phyloP scores from a whole-genome alignment of 2,888 invertebrate genomes.

The Sussaba pulchella region DNA sequence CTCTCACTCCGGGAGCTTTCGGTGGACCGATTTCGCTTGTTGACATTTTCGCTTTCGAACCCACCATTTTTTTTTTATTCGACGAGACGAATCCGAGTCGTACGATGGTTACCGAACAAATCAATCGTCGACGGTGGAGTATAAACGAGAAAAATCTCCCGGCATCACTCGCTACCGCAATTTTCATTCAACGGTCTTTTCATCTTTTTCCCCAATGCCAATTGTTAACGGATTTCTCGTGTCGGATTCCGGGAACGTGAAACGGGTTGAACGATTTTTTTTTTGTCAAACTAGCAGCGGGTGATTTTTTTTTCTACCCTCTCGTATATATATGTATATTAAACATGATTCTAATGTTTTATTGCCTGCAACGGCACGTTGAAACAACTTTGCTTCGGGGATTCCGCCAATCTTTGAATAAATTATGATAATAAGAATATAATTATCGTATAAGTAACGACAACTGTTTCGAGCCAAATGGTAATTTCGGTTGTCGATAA shows the following conservation, averaged over 20 bases:
- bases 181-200: conserved; percentile 36
- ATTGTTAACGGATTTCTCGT: conserved; percentile 75
- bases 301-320: conserved; percentile 7
- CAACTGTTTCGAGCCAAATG: not conserved
- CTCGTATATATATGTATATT: no score
- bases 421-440: not conserved
- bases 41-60: not conserved
- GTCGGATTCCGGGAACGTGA: conserved; percentile 73
- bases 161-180: not conserved
- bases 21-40: conserved; percentile 2
- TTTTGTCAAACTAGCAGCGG: conserved; percentile 24
- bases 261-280: no score
- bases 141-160: conserved; percentile 34
- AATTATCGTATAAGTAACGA: not conserved
- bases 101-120: conserved; percentile 36
- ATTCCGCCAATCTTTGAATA: not conserved
- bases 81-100: not conserved
- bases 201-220: conserved; percentile 68
- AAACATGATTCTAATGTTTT: not conserved
- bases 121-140: conserved; percentile 1
- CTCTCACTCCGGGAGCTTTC: conserved; percentile 2
- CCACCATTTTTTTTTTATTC: not conserved
- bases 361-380: not conserved
- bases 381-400: not conserved
- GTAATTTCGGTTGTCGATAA: not conserved